These are phyloP conservation scores for Xylota segnis DNA, from an alignment of 2,888 invertebrate genomes.

Conservation along the genomic window DNA sequence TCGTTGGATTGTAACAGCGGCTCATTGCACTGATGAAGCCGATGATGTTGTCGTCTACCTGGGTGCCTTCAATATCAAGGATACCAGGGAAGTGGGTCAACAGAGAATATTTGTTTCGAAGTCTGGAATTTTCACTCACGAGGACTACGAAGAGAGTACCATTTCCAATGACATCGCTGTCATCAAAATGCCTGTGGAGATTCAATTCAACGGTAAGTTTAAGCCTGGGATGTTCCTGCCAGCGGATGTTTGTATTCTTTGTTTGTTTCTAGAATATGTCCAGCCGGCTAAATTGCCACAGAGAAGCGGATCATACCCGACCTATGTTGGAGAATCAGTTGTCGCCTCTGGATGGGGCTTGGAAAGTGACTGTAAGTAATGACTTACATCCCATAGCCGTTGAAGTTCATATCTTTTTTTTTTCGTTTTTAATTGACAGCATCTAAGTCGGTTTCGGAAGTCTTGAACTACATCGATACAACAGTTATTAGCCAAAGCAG, in stretches of 20 bases:
- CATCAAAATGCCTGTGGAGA: conserved; percentile 78
- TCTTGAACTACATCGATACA: conserved; percentile 78
- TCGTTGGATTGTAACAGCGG: conserved; percentile 79
- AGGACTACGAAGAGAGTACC: conserved; percentile 67
- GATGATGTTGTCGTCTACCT: conserved; percentile 77
- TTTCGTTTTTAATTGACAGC: not conserved
- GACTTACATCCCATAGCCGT: too few relatives aligned
- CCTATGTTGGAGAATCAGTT: conserved; percentile 77
- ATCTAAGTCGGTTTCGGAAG: conserved; percentile 75
- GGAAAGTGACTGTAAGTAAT: conserved; percentile 78
- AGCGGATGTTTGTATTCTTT: not conserved
- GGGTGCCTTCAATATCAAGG: conserved; percentile 77
- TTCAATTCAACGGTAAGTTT: conserved; percentile 82
- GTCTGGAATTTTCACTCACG: conserved; percentile 77
- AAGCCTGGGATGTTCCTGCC: not conserved
- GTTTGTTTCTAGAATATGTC: conserved; percentile 73
- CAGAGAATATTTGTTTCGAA: conserved; percentile 72
- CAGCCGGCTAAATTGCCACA: conserved; percentile 79
- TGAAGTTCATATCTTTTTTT: too few relatives aligned
- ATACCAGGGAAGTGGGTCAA: conserved; percentile 76
- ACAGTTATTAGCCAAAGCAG: conserved; percentile 77
- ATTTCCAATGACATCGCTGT: conserved; percentile 80
- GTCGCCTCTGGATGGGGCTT: conserved; percentile 82
- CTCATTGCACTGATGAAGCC: conserved; percentile 78
- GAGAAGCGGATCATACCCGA: conserved; percentile 68